Evolutionary conservation across 2,113 vertebrate genomes (phyloP).

Genomic region (Takifugu bimaculatus): DNA sequence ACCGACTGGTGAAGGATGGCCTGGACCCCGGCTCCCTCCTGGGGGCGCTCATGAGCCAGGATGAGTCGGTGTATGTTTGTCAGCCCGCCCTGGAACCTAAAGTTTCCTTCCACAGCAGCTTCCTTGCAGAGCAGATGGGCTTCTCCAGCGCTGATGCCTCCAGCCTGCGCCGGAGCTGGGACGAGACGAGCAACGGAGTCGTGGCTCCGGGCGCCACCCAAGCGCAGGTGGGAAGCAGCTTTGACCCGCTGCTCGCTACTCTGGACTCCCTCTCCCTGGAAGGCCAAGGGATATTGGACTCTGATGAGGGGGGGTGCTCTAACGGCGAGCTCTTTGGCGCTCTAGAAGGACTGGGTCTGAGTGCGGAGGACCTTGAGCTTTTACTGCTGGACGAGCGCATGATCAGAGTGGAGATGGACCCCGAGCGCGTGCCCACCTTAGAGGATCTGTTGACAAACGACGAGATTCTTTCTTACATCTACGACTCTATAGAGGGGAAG

Average conservation of each 20-base stretch:
- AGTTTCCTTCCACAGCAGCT: slow-evolving; percentile 56
- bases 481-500: slow-evolving; percentile 58
- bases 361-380: slow-evolving; percentile 77
- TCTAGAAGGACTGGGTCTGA: slow-evolving; percentile 75
- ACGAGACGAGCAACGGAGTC: slow-evolving; percentile 7
- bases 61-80: slow-evolving; percentile 67
- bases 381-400: slow-evolving; percentile 79
- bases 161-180: slow-evolving; percentile 47
- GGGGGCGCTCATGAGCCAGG: slow-evolving; percentile 70
- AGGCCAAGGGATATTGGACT: slow-evolving; percentile 33
- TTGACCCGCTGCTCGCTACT: slow-evolving; percentile 74
- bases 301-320: slow-evolving; percentile 64
- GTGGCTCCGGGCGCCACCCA: slow-evolving; percentile 14
- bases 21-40: slow-evolving; percentile 69
- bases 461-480: slow-evolving; percentile 73
- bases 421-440: slow-evolving; percentile 49
- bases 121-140: slow-evolving; percentile 39
- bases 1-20: slow-evolving; percentile 45
- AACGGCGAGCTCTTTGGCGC: slow-evolving; percentile 73
- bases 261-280: slow-evolving; percentile 75
- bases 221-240: slow-evolving; percentile 38
- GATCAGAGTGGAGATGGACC: slow-evolving; percentile 75
- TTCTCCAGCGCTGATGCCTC: slow-evolving; percentile 31
- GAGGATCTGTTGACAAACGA: slow-evolving; percentile 67
- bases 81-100: slow-evolving; percentile 54